Evolutionary conservation across 2,797 vertebrate genomes (phyloP).

Genomic region (Chaetodon trifasciatus): DNA sequence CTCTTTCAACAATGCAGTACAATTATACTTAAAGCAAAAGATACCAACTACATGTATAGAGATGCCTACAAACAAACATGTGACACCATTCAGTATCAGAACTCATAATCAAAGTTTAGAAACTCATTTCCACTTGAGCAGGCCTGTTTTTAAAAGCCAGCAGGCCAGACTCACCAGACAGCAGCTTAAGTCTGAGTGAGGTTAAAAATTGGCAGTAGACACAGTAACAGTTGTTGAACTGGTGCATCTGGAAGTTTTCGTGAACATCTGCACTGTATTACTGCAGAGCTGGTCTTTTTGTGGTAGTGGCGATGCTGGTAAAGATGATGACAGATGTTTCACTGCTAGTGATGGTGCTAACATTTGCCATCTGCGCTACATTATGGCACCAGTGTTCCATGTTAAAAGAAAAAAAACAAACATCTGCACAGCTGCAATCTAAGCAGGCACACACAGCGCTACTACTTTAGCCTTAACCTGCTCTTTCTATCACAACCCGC

Average conservation of each 20-base stretch:
- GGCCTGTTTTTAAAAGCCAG: neutral
- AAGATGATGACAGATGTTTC: conserved; percentile 56
- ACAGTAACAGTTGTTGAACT: neutral
- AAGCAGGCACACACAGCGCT: conserved; percentile 27
- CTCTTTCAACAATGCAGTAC: neutral
- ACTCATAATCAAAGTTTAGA: too few relatives aligned
- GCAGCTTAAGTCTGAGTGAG: neutral
- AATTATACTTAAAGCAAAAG: neutral
- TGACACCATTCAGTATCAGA: too few relatives aligned
- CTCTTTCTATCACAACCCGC: neutral
- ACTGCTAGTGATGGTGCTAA: conserved; percentile 45
- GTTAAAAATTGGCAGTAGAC: neutral
- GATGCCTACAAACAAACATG: neutral
- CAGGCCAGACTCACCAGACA: neutral
- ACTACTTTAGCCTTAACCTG: neutral
- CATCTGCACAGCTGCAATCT: conserved; percentile 20
- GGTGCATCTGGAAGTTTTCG: conserved; percentile 16
- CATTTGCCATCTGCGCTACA: conserved; percentile 51
- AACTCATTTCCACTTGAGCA: neutral
- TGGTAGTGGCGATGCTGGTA: conserved; percentile 41
- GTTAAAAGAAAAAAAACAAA: conserved; percentile 23
- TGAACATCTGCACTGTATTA: conserved; percentile 58
- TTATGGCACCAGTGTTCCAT: conserved; percentile 30
- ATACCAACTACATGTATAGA: too few relatives aligned
- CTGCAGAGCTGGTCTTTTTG: conserved; percentile 46